Base-by-base conservation (phyloP, 1,140 invertebrate genomes). In the Orius insidiosus region DNA sequence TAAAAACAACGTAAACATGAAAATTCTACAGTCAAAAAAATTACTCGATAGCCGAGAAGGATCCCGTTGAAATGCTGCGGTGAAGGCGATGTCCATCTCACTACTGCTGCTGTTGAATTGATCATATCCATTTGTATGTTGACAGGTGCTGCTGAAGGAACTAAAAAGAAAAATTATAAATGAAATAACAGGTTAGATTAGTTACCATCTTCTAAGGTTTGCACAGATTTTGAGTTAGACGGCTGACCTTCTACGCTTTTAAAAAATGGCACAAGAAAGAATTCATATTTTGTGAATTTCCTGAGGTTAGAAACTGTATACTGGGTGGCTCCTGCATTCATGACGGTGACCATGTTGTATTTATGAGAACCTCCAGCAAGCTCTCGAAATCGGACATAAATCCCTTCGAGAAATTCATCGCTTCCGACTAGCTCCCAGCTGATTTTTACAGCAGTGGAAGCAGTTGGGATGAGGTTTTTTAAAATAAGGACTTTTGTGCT, bases 331-430 rank as follows among this genome's bases (percentile, higher is more conserved):
- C 71, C 71, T 34, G 74, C 71, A 54, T 72, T 76, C 42, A 77
- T 61, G 0, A 80, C 76, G 1, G 76, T 80, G 5, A 78, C 64
- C 60, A 80, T 78, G 53, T 75, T 73, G 56, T 77, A 79, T 53
- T 77, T 74, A 0, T 69, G 67, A 32, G 62, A 70, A 41, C 68
- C 63, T 38, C 66, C 65, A 8, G 75, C 76, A 40, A 83, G 66
- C 56, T 86, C 78, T 48, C 87, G 76, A 61, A 90, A 98, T 49
- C 89, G 77, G 38, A 97, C 82, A 59, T 94, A 92, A 13, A 93
- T 79, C 8, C 92, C 92, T 67, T 96, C 85, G 1, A 93, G 70
- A 54, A 68, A 63, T 48, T 70, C 66, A 3, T 64, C 63, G 15
- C 65, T 64, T 46, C 60, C 65, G 6, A 71, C 59, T 36, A 72